Conservation (phyloP, 2,797 vertebrate species). For the Hylomyscus alleni region DNA sequence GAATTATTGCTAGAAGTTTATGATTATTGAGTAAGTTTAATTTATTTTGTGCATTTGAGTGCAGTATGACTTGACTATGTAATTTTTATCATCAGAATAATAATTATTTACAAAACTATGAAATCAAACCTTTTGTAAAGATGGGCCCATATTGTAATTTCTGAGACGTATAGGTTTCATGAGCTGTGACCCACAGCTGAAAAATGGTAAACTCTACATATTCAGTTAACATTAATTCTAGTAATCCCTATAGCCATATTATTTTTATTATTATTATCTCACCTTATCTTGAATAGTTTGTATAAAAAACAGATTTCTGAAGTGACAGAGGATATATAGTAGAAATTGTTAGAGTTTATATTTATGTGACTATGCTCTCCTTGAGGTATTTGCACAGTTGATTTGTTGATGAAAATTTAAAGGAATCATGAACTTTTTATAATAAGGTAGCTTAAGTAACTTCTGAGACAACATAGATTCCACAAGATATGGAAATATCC, state of each 20-base stretch:
- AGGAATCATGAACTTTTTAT: not conserved
- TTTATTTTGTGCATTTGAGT: not conserved
- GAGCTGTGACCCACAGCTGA: not conserved
- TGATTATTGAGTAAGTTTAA: not conserved
- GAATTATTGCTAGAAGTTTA: not conserved
- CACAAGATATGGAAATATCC: not conserved
- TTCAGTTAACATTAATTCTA: not conserved
- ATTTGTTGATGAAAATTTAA: conserved; percentile 15
- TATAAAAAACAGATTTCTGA: not conserved
- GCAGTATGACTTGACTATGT: not conserved
- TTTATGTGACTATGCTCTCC: not conserved
- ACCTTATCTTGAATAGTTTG: not conserved
- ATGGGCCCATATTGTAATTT: not conserved
- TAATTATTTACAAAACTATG: not conserved
- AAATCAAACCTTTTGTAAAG: conserved; percentile 7
- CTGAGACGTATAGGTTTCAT: not conserved
- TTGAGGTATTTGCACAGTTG: not conserved
- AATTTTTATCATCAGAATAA: conserved; percentile 32
- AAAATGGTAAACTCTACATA: not conserved
- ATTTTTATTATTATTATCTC: not conserved
- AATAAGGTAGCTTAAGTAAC: not conserved
- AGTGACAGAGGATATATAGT: not conserved
- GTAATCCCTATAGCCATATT: not conserved
- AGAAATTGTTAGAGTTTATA: not conserved
- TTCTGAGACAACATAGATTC: conserved; percentile 29